Conservation (phyloP, 2,797 vertebrate species). For the Ambastaia sidthimunki region DNA sequence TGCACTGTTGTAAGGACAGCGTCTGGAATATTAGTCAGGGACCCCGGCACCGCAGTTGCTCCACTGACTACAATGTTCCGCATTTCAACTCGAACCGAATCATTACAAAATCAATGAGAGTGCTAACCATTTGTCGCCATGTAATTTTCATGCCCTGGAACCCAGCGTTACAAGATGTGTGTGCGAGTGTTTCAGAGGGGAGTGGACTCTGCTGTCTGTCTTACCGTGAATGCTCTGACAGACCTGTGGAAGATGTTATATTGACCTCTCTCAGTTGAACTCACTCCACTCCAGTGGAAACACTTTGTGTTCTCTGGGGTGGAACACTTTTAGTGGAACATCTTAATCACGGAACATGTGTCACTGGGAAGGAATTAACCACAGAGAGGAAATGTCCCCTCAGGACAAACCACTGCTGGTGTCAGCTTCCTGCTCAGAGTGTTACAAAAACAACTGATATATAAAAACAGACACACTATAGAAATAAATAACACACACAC, state of each 20-base stretch:
- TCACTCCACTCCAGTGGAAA: slow-evolving; percentile 34
- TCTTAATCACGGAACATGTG: slow-evolving; percentile 42
- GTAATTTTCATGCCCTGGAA: slow-evolving; percentile 15
- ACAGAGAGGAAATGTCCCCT: slow-evolving; percentile 42
- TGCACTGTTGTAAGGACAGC: not conserved
- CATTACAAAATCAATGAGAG: slow-evolving; percentile 34
- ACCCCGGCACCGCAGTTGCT: not conserved
- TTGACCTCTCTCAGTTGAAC: slow-evolving; percentile 18
- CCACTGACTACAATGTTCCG: slow-evolving; percentile 25
- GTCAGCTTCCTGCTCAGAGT: slow-evolving; percentile 31
- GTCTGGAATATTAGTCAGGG: slow-evolving; percentile 18
- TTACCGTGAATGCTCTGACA: not conserved
- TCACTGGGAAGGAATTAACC: slow-evolving; percentile 56
- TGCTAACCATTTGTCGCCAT: not conserved
- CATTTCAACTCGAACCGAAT: slow-evolving; percentile 27
- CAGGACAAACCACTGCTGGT: slow-evolving; percentile 41
- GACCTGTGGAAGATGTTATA: slow-evolving; percentile 25
- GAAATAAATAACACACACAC: slow-evolving; percentile 32
- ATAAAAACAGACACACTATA: slow-evolving; percentile 33
- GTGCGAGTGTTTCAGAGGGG: not conserved
- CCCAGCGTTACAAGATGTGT: not conserved
- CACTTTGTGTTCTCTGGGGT: slow-evolving; percentile 43
- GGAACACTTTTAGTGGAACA: slow-evolving; percentile 52
- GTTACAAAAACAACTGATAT: slow-evolving; percentile 43
- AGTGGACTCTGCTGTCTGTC: not conserved